These are phyloP conservation scores for Garra rufa DNA, from an alignment of 2,113 vertebrate species.

Conservation along the genomic window DNA sequence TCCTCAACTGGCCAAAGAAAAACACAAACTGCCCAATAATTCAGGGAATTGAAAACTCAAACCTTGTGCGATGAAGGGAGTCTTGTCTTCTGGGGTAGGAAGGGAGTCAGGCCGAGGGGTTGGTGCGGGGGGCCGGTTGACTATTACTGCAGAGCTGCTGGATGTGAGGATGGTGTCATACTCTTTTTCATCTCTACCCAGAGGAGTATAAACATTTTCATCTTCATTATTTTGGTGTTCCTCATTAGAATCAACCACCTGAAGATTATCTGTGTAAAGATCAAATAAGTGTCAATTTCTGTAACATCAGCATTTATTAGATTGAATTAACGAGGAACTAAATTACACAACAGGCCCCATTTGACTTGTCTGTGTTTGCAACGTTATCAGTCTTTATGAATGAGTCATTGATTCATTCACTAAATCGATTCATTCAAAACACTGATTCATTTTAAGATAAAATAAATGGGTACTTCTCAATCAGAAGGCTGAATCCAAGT, in stretches of 20 bases:
- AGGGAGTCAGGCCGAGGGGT: slow-evolving; percentile 73
- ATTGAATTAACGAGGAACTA: too few species aligned
- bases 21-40: background rate
- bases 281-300: background rate
- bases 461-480: background rate
- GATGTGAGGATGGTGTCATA: slow-evolving; percentile 71
- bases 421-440: background rate
- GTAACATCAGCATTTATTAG: background rate
- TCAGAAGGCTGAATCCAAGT: background rate
- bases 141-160: slow-evolving; percentile 54
- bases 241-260: slow-evolving; percentile 45
- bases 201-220: slow-evolving; percentile 63
- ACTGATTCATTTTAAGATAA: background rate
- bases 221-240: slow-evolving; percentile 40
- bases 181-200: slow-evolving; percentile 60
- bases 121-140: slow-evolving; percentile 77
- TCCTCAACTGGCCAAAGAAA: background rate
- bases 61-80: slow-evolving; percentile 77
- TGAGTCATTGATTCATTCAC: background rate
- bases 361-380: too few species aligned
- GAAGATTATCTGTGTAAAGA: slow-evolving; percentile 58
- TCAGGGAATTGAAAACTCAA: background rate
- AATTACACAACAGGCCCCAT: too few species aligned
- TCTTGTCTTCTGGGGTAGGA: slow-evolving; percentile 60
- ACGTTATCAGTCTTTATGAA: too few species aligned